phyloP scores from a whole-genome alignment of 2,888 invertebrate genomes.

The Blastobasis adustella region DNA sequence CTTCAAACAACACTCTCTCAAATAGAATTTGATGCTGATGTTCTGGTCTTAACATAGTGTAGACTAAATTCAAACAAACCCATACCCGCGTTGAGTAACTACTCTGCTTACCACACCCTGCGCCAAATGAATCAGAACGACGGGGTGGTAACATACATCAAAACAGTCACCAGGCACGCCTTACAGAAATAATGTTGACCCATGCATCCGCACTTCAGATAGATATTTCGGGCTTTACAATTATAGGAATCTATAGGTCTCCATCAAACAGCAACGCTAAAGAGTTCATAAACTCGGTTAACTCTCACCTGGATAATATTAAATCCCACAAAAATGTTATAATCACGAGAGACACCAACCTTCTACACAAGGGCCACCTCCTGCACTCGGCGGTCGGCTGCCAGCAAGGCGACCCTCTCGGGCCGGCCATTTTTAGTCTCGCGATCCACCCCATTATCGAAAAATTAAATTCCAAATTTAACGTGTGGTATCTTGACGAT shows the following conservation, averaged over 20 bases:
- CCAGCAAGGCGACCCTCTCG: too few relatives aligned
- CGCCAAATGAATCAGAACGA: constrained; percentile 6
- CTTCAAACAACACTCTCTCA: background rate
- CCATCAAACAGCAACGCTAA: too few relatives aligned
- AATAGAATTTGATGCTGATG: constrained; percentile 1
- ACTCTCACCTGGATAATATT: too few relatives aligned
- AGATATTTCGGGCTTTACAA: background rate
- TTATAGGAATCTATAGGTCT: constrained; percentile 4
- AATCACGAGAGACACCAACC: too few relatives aligned
- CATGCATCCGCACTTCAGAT: constrained; percentile 2
- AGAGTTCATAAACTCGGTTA: too few relatives aligned
- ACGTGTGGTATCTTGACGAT: too few relatives aligned
- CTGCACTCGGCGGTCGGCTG: too few relatives aligned
- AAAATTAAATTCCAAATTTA: too few relatives aligned
- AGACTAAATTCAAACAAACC: constrained; percentile 5
- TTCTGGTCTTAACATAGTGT: constrained; percentile 6
- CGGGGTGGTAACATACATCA: constrained; percentile 5
- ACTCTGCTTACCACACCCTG: background rate
- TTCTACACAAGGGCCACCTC: too few relatives aligned
- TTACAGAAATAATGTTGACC: constrained; percentile 1
- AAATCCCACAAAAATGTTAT: background rate
- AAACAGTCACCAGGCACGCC: background rate
- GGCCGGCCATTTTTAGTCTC: too few relatives aligned
- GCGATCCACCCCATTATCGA: too few relatives aligned
- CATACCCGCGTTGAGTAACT: constrained; percentile 1